These are phyloP conservation scores for Aphidius ervi DNA, from an alignment of 1,140 invertebrate species.

Conservation along the genomic window DNA sequence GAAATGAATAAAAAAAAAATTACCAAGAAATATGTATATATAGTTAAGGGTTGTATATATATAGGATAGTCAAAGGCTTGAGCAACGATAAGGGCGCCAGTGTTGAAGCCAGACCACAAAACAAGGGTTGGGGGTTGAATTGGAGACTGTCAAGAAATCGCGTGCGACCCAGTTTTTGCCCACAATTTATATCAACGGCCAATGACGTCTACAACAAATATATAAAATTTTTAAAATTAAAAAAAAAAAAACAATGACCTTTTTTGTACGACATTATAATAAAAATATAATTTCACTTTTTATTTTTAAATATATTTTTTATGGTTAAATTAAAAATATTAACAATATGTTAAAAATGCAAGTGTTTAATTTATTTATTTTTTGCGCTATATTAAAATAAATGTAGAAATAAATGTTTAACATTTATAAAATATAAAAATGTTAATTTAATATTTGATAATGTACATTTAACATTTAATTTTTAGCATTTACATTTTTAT, in stretches of 20 bases:
- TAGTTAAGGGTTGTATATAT: slow-evolving; percentile 6
- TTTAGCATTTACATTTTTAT: too few relatives aligned
- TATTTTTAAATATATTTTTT: background rate
- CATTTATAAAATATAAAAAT: too few relatives aligned
- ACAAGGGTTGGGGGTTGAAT: background rate
- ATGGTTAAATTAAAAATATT: background rate
- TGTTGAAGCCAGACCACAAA: background rate
- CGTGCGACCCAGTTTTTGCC: slow-evolving; percentile 22
- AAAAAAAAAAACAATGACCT: background rate
- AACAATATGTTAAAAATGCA: background rate
- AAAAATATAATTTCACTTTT: background rate
- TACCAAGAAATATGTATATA: background rate
- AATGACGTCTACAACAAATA: slow-evolving; percentile 2
- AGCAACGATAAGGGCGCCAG: slow-evolving; percentile 15
- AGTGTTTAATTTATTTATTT: too few relatives aligned
- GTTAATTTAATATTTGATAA: too few relatives aligned
- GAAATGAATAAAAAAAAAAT: background rate
- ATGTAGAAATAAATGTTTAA: too few relatives aligned
- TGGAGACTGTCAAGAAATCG: slow-evolving; percentile 9
- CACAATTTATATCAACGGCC: background rate
- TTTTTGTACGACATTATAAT: background rate
- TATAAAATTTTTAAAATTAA: background rate
- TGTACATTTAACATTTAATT: too few relatives aligned
- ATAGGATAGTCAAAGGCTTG: slow-evolving; percentile 9
- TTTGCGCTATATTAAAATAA: too few relatives aligned